A percentile compares a stretch with the other conserved stretches of the same genome.
Evolutionary conservation across 2,888 invertebrate species (phyloP).

Genomic region (Xylota sylvarum): DNA sequence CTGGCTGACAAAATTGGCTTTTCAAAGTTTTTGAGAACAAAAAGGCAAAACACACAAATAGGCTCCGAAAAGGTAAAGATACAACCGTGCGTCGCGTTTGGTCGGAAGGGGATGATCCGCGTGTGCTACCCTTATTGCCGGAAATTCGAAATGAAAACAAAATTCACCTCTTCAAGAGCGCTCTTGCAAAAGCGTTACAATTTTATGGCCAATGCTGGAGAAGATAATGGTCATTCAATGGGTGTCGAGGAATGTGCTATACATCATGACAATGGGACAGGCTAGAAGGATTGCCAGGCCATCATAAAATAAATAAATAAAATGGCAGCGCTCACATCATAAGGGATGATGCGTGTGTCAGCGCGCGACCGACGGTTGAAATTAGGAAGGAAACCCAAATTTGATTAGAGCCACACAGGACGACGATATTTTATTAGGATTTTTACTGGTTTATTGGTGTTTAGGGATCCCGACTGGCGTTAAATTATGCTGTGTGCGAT

Average conservation of each 20-base stretch:
- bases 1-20: background rate
- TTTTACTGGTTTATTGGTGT: slow-evolving; percentile 33
- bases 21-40: background rate
- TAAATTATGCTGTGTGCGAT: slow-evolving; percentile 18
- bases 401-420: slow-evolving; percentile 45
- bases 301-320: slow-evolving; percentile 31
- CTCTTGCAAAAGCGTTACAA: background rate
- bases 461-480: slow-evolving; percentile 10
- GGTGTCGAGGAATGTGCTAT: background rate
- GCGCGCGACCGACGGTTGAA: slow-evolving; percentile 1
- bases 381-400: slow-evolving; percentile 16
- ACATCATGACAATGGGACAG: background rate
- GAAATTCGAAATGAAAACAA: background rate
- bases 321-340: slow-evolving; percentile 14
- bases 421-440: slow-evolving; percentile 29
- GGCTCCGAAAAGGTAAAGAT: slow-evolving; percentile 1
- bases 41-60: background rate
- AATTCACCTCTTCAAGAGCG: background rate
- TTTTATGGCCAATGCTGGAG: slow-evolving; percentile 21
- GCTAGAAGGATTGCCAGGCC: too few relatives aligned
- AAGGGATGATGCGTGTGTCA: slow-evolving; percentile 12
- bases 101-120: background rate
- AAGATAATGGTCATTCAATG: slow-evolving; percentile 22
- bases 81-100: too few relatives aligned
- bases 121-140: background rate